A percentile compares a stretch with the other conserved stretches of the same genome.
Conservation (phyloP, 2,888 invertebrate genomes). For the Leptinotarsa juncta region DNA sequence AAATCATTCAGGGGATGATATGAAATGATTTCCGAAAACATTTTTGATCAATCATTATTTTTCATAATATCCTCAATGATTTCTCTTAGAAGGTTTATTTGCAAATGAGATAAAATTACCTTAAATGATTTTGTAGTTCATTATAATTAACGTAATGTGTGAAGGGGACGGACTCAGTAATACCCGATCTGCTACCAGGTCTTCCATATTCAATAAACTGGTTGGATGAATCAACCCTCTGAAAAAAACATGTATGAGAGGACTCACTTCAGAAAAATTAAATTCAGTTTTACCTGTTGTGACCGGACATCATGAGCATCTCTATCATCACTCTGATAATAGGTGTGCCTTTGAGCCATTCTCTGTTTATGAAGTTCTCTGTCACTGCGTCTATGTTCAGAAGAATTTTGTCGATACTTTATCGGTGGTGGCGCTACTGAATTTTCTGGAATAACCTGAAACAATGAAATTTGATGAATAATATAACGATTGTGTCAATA, state of each 20-base stretch:
- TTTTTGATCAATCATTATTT: neutral
- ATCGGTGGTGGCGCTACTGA: slow-evolving; percentile 59
- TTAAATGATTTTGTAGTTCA: slow-evolving; percentile 85
- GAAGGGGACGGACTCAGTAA: slow-evolving; percentile 69
- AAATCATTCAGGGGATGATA: slow-evolving; percentile 37
- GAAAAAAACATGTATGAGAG: slow-evolving; percentile 18
- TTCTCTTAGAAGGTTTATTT: neutral
- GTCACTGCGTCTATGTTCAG: slow-evolving; percentile 57
- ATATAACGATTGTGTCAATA: too few relatives aligned
- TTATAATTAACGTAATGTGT: slow-evolving; percentile 87
- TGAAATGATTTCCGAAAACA: neutral
- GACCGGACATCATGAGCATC: slow-evolving; percentile 66
- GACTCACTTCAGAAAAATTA: too few relatives aligned
- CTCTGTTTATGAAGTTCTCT: slow-evolving; percentile 69
- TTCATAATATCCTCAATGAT: neutral
- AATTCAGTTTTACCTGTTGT: slow-evolving; percentile 42
- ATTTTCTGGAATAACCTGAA: slow-evolving; percentile 63
- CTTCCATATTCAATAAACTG: slow-evolving; percentile 65
- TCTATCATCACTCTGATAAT: slow-evolving; percentile 70
- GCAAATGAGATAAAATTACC: slow-evolving; percentile 67
- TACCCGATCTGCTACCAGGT: slow-evolving; percentile 70
- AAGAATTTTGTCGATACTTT: slow-evolving; percentile 58
- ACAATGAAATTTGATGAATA: neutral
- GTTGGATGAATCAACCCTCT: slow-evolving; percentile 44
- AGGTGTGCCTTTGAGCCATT: slow-evolving; percentile 70